Percentiles rank a stretch among this genome's conserved stretches.
phyloP scores from a whole-genome alignment of 30 jellyfish, hydroid and myxozoan genomes.

The Pseudorhiza aurosa region DNA sequence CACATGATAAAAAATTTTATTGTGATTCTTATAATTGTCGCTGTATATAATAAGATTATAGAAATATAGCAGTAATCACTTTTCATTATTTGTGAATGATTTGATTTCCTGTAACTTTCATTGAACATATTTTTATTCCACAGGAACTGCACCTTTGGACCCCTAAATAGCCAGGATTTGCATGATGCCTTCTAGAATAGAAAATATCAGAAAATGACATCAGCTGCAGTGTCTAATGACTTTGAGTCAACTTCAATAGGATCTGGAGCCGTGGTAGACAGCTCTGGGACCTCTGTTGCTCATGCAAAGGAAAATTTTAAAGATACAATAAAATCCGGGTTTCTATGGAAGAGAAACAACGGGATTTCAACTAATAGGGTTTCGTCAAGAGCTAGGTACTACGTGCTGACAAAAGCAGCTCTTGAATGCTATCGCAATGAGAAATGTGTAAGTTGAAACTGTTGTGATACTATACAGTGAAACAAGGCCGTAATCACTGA shows the following conservation, averaged over 20 bases:
- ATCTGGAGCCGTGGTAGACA: constrained; percentile 42
- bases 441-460: constrained; percentile 73
- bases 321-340: constrained; percentile 57
- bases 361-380: constrained; percentile 32
- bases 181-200: too few relatives aligned
- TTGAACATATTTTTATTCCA: too few relatives aligned
- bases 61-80: too few relatives aligned
- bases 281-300: constrained; percentile 36
- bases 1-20: too few relatives aligned
- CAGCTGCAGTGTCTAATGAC: constrained; percentile 30
- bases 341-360: constrained; percentile 61
- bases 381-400: constrained; percentile 62
- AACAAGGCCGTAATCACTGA: not conserved
- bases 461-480: not conserved
- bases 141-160: too few relatives aligned
- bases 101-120: too few relatives aligned
- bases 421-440: constrained; percentile 80
- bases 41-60: too few relatives aligned
- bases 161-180: too few relatives aligned
- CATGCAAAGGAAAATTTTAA: constrained; percentile 17
- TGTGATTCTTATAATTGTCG: too few relatives aligned
- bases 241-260: constrained; percentile 20
- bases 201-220: constrained; percentile 47
- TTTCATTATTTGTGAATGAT: too few relatives aligned
- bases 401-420: constrained; percentile 65